Evolutionary conservation across 2,888 invertebrate genomes (phyloP), one percentile per base, ranked within the genome.

Genomic region (Microctonus brassicae): DNA sequence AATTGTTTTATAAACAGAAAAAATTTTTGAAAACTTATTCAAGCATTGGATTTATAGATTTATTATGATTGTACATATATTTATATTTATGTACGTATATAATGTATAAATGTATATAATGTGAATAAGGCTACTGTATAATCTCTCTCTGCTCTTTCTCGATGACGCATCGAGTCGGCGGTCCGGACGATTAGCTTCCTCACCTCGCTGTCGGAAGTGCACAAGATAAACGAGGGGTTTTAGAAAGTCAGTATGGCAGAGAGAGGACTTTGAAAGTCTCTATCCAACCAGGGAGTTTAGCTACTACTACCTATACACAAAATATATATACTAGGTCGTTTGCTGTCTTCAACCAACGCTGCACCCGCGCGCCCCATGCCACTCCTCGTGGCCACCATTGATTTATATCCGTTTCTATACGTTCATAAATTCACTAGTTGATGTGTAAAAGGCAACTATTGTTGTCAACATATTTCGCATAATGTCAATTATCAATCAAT

Each of bases 181-280:
- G 72, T 72, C 70, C 34, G 70, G 63, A 67, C 70, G 72, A 72
- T 74, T 74, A 74, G 64, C 70, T 74, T 72, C 74, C 68, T 72
- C 72, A 57, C 67, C 70, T 70, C 60, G 55, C 66, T 70, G 74
- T 74, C 74, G 74, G 74, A 74, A 74, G 72, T 70, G 61, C 63
- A 53, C 57, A 70, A 70, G 74, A 74, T 74, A 63, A 67, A 74
- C 70, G 74, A 74, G 68, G 20, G 63, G 61, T 70, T 73, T 73
- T 52, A 61, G 64, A 64, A 72, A 74, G 72, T 72, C 29, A 24
- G 64, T 47, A 53, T 36, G 34, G 47, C 20, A 42, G 65, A 52
- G 58, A 55, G 57, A 60, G 26, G n/a, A 34, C 57, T 36, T 65
- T 65, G 17, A 64, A 67, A 65, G 65, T 72, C 67, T 72, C 69